Evolutionary conservation across 2,797 vertebrate species (phyloP).

Genomic region (Chromis chromis): DNA sequence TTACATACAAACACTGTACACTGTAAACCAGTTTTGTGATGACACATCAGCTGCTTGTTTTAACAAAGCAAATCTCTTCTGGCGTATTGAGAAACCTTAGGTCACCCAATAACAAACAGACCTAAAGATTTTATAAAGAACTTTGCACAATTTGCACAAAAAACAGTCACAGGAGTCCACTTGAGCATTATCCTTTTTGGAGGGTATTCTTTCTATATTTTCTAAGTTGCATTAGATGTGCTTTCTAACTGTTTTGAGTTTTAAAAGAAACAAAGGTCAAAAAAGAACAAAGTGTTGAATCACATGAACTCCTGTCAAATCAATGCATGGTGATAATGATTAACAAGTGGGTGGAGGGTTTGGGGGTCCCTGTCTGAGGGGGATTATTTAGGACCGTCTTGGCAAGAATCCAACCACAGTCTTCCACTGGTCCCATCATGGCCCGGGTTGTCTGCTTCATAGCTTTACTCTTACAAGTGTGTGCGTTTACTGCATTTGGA

Average conservation of each 20-base stretch:
- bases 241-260: background rate
- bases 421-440: slow-evolving; percentile 20
- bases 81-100: slow-evolving; percentile 5
- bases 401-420: background rate
- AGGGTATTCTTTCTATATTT: background rate
- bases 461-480: background rate
- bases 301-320: slow-evolving; percentile 27
- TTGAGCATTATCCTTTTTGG: background rate
- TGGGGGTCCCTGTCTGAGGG: background rate
- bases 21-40: background rate
- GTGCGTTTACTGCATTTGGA: background rate
- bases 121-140: no score
- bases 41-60: background rate
- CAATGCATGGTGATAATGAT: slow-evolving; percentile 64
- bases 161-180: no score
- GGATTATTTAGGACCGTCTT: slow-evolving; percentile 13
- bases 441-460: background rate
- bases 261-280: background rate
- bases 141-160: no score
- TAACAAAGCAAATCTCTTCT: background rate
- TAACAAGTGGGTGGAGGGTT: slow-evolving; percentile 42
- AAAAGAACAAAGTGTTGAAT: background rate
- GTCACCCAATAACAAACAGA: background rate
- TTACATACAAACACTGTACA: no score
- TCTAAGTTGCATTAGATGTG: background rate